A percentile compares a stretch with the other conserved stretches of the same genome.
These are phyloP conservation scores for Rhagoletis pomonella DNA, from an alignment of 1,140 invertebrate genomes.

Conservation along the genomic window DNA sequence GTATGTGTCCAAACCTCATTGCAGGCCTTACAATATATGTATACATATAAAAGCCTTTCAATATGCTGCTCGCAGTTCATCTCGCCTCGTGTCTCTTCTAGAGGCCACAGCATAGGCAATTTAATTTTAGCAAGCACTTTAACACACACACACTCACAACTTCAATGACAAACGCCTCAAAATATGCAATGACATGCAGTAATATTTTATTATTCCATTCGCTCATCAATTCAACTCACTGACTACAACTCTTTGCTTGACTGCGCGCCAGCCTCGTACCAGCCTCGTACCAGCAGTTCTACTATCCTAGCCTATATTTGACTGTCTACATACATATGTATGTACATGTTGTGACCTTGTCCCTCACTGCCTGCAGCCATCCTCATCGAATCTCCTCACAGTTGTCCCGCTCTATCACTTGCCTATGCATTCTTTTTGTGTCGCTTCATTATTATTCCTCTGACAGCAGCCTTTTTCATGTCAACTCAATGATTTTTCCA, in stretches of 20 bases:
- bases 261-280: background rate
- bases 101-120: conserved; percentile 14
- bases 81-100: background rate
- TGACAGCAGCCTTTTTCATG: conserved; percentile 33
- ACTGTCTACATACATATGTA: background rate
- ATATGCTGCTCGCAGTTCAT: background rate
- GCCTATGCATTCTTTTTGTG: background rate
- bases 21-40: background rate
- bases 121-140: background rate
- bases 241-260: background rate
- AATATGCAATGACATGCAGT: conserved; percentile 40
- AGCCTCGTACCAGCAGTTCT: background rate
- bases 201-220: conserved; percentile 46
- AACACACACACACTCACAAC: background rate
- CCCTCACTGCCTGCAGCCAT: background rate
- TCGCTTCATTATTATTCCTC: conserved; percentile 3
- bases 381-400: background rate
- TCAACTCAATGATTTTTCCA: conserved; percentile 42
- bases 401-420: background rate
- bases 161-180: background rate
- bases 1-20: background rate
- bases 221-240: conserved; percentile 19
- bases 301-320: background rate
- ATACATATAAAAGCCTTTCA: background rate
- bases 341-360: background rate